Evolutionary conservation across 2,797 vertebrate species (phyloP), one percentile per base, ranked within the genome.

Genomic region (Mastacembelus armatus): DNA sequence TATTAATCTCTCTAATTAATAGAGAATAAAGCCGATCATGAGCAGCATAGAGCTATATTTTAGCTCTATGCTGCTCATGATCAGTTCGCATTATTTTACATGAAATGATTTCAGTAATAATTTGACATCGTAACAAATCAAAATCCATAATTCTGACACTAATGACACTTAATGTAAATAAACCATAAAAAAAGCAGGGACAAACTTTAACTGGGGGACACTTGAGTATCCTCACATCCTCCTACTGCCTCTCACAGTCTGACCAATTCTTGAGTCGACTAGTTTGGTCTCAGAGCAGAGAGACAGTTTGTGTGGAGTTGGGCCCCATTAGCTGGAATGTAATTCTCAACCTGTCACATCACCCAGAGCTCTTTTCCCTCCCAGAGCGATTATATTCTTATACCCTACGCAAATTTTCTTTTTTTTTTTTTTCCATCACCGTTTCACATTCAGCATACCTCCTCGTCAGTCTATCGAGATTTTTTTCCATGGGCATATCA

Each of bases 291-390:
- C 71, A 74, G 38, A 74, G 52, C 47, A 71, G 52, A 56, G 49
- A 69, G 80, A 84, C 80, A 80, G 76, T 67, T 73, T 76, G 70
- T 74, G 56, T 57, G 60, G 56, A 76, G 64, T 57, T 68, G 58
- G 66, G 74, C 69, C 62, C 72, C 80, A 58, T 77, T 78, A 79
- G 59, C 33, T 38, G 62, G 66, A 67, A 52, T 63, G 40, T 47
- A 59, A 51, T 56, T 64, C 67, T 66, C 57, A 66, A 55, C 76
- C 56, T 78, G 71, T 84, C 78, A 74, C 40, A 59, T 74, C 66
- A 74, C 40, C 44, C 51, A 38, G 36, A 42, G 49, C 44, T 80
- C 47, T 8, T 62, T 43, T 66, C 42, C 38, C 19, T 61, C 55
- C 18, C 27, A 33, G 66, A 67, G 35, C 74, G 63, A 35, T 74